A percentile compares a stretch with the other conserved stretches of the same genome.
Conservation (phyloP, 2,888 invertebrate genomes). For the Unio pictorum region DNA sequence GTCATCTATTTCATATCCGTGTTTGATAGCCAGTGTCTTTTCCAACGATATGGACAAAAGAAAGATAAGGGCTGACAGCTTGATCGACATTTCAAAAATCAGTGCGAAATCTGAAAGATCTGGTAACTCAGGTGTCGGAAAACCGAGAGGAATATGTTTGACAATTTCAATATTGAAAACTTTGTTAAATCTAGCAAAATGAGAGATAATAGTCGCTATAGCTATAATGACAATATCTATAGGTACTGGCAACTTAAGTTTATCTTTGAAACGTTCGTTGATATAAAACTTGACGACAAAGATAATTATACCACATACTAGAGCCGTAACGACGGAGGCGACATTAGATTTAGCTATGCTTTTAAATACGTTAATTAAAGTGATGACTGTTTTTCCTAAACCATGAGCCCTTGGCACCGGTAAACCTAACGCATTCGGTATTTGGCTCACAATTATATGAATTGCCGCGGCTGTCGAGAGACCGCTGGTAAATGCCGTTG, state of each 20-base stretch:
- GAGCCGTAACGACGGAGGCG: constrained; percentile 79
- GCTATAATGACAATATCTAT: constrained; percentile 63
- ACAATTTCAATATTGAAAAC: constrained; percentile 42
- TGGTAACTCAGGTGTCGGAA: constrained; percentile 53
- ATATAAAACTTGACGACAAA: constrained; percentile 73
- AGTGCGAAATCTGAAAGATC: constrained; percentile 9
- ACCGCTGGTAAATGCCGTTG: constrained; percentile 55
- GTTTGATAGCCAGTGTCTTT: constrained; percentile 66
- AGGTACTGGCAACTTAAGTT: constrained; percentile 62
- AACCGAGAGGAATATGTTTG: constrained; percentile 54
- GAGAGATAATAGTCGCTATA: constrained; percentile 52
- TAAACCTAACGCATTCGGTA: constrained; percentile 44
- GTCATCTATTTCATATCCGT: constrained; percentile 66
- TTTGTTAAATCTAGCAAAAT: constrained; percentile 42
- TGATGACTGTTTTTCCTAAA: constrained; percentile 70
- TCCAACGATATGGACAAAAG: constrained; percentile 64
- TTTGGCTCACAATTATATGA: constrained; percentile 54
- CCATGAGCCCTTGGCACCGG: constrained; percentile 32
- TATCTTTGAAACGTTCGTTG: constrained; percentile 53
- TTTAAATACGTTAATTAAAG: constrained; percentile 76
- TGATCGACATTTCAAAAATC: constrained; percentile 33
- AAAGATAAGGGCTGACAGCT: constrained; percentile 54
- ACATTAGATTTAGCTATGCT: constrained; percentile 77
- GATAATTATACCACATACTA: constrained; percentile 78
- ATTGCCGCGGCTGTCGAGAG: constrained; percentile 56